phyloP scores from a whole-genome alignment of 2,113 vertebrate genomes.

The Oryctolagus cuniculus region mOryCun1.1 NC_091453.1:102629001-102629500 shows the following conservation, averaged over 20 bases:
- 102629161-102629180: slow-evolving; percentile 37
- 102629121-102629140: slow-evolving; percentile 56
- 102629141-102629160: neutral
- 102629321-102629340: slow-evolving; percentile 62
- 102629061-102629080: neutral
- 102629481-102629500: slow-evolving; percentile 35
- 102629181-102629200: slow-evolving; percentile 20
- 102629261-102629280: slow-evolving; percentile 43
- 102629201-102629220: neutral
- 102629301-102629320: slow-evolving; percentile 28
- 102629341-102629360: slow-evolving; percentile 13
- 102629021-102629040: neutral
- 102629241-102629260: neutral
- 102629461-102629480: slow-evolving; percentile 33
- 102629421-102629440: slow-evolving; percentile 28
- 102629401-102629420: slow-evolving; percentile 7
- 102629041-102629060: neutral
- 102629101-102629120: slow-evolving; percentile 45
- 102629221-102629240: neutral
- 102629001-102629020: slow-evolving; percentile 20
- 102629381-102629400: neutral
- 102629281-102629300: slow-evolving; percentile 19
- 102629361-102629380: slow-evolving; percentile 50
- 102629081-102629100: neutral
- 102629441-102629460: neutral